A percentile compares a stretch with the other conserved stretches of the same genome.
These are phyloP conservation scores for Chymomyza fuscimana DNA, from an alignment of 2,888 invertebrate species.

Conservation along the genomic window DNA sequence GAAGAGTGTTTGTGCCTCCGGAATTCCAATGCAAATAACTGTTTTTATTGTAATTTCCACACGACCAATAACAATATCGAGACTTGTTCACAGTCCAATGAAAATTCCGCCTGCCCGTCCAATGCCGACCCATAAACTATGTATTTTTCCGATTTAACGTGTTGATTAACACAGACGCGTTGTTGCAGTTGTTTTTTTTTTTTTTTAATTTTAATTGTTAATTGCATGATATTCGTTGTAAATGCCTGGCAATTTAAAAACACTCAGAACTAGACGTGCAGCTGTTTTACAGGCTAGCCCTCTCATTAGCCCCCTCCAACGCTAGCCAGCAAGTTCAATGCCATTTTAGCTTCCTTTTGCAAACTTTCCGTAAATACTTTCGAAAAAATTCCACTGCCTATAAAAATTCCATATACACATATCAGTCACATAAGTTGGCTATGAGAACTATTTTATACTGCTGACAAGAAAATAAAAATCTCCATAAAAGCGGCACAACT, in stretches of 20 bases:
- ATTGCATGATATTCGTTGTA: slow-evolving; percentile 20
- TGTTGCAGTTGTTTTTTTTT: background rate
- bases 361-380: background rate
- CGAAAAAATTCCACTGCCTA: background rate
- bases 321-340: slow-evolving; percentile 17
- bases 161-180: slow-evolving; percentile 39
- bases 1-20: background rate
- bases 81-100: slow-evolving; percentile 4
- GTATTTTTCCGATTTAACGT: slow-evolving; percentile 32
- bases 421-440: background rate
- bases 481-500: no score
- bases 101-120: slow-evolving; percentile 14
- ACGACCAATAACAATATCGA: slow-evolving; percentile 10
- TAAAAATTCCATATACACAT: background rate
- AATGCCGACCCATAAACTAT: slow-evolving; percentile 6
- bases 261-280: slow-evolving; percentile 4
- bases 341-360: slow-evolving; percentile 12
- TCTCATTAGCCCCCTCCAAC: background rate
- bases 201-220: slow-evolving; percentile 17
- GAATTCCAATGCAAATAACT: background rate
- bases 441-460: background rate
- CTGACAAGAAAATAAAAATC: background rate
- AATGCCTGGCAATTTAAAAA: slow-evolving; percentile 34
- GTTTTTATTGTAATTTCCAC: background rate
- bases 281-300: background rate